Conservation (phyloP, 2,113 vertebrate genomes). For the Bufo gargarizans region DNA sequence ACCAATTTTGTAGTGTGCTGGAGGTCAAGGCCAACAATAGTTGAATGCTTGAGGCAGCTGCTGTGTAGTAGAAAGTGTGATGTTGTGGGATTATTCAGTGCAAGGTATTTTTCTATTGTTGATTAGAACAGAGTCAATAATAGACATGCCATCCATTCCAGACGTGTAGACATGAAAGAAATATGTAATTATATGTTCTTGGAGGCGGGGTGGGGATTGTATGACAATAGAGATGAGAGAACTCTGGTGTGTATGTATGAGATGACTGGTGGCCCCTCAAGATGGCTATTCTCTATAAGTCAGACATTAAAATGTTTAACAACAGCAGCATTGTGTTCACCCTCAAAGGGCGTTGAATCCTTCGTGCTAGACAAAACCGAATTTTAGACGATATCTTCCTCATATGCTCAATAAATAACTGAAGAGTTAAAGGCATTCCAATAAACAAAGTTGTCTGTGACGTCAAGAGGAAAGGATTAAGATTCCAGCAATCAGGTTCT, state of each 20-base stretch:
- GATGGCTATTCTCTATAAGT: not conserved
- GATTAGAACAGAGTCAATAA: not conserved
- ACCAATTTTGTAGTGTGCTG: not conserved
- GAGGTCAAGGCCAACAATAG: not conserved
- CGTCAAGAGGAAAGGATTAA: not conserved
- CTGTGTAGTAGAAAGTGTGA: conserved; percentile 5
- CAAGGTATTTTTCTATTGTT: conserved; percentile 14
- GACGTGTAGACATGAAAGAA: conserved; percentile 3
- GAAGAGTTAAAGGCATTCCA: not conserved
- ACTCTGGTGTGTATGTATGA: not conserved
- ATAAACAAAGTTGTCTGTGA: not conserved
- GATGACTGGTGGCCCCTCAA: not conserved
- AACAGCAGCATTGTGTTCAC: not conserved
- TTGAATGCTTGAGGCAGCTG: not conserved
- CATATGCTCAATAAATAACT: not conserved
- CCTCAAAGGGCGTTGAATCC: not conserved
- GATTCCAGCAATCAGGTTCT: not conserved
- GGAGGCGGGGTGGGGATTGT: not conserved
- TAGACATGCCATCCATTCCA: conserved; percentile 32
- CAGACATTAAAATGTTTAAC: not conserved
- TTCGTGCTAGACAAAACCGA: not conserved
- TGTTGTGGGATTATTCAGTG: not conserved
- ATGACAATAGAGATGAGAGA: not conserved
- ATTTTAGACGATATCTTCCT: not conserved
- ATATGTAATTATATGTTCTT: conserved; percentile 35